Percentiles rank a stretch among this genome's conserved stretches.
phyloP scores from a whole-genome alignment of 2,113 vertebrate species.

The Crotalus helleri region DNA sequence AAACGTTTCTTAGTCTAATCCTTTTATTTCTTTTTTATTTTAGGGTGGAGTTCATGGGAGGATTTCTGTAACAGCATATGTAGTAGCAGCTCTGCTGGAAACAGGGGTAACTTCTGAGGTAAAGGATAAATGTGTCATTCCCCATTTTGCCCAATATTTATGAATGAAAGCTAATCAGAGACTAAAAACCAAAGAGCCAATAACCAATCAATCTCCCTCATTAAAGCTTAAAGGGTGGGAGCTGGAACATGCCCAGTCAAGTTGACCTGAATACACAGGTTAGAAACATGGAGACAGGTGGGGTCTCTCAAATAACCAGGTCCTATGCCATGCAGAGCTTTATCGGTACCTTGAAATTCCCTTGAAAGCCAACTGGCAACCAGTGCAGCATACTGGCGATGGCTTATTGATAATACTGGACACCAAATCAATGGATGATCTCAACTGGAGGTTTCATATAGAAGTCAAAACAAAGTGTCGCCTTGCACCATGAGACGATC shows the following conservation, averaged over 20 bases:
- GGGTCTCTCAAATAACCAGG: background rate
- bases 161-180: background rate
- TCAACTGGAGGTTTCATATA: too few relatives aligned
- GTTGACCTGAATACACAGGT: background rate
- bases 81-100: conserved; percentile 87
- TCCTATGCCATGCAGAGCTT: background rate
- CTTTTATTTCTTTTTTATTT: conserved; percentile 3
- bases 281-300: background rate
- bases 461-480: background rate
- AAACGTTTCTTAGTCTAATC: background rate
- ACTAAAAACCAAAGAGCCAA: background rate
- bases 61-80: conserved; percentile 88
- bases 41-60: conserved; percentile 91
- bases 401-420: background rate
- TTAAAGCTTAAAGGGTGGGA: background rate
- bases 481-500: background rate
- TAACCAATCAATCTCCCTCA: background rate
- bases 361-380: background rate
- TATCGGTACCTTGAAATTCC: background rate
- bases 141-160: background rate
- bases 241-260: background rate
- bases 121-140: background rate
- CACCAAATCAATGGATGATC: too few relatives aligned
- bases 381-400: background rate
- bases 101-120: conserved; percentile 86